These are phyloP conservation scores for Axis porcinus DNA, from an alignment of 2,113 vertebrate species.

Conservation along the genomic window DNA sequence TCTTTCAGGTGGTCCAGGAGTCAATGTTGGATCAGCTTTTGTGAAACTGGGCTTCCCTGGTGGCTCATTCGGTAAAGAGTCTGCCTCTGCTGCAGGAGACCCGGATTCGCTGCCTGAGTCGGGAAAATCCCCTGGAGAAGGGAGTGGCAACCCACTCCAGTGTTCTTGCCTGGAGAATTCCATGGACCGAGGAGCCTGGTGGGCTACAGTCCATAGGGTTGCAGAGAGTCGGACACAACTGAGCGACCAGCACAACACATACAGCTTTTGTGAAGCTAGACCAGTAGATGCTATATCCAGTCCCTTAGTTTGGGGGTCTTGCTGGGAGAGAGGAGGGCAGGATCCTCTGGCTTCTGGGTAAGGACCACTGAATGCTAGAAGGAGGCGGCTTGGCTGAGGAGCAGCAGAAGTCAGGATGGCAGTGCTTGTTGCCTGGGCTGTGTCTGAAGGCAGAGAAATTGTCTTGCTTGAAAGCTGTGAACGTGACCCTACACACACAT, in stretches of 20 bases:
- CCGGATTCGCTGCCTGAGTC: not conserved
- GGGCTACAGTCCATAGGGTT: not conserved
- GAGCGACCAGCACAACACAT: not conserved
- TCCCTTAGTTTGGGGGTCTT: not conserved
- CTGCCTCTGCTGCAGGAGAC: not conserved
- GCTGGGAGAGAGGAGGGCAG: not conserved
- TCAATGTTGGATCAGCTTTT: not conserved
- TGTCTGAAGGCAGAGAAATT: not conserved
- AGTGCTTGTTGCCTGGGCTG: not conserved
- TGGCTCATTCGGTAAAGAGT: not conserved
- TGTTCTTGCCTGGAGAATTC: not conserved
- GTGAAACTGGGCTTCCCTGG: not conserved
- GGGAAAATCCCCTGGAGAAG: not conserved
- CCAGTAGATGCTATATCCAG: accelerated
- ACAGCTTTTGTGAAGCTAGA: not conserved
- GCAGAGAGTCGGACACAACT: not conserved
- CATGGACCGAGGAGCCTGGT: not conserved
- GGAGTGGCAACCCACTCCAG: not conserved
- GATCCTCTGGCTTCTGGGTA: too few relatives aligned
- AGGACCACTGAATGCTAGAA: not conserved
- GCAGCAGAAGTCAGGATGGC: not conserved
- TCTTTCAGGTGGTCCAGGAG: not conserved
- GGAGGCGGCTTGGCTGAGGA: not conserved
- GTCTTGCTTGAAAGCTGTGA: too few relatives aligned
- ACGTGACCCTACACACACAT: accelerated